These are phyloP conservation scores for Drosophila prosaltans DNA, from an alignment of 1,140 invertebrate genomes.

Conservation along the genomic window DNA sequence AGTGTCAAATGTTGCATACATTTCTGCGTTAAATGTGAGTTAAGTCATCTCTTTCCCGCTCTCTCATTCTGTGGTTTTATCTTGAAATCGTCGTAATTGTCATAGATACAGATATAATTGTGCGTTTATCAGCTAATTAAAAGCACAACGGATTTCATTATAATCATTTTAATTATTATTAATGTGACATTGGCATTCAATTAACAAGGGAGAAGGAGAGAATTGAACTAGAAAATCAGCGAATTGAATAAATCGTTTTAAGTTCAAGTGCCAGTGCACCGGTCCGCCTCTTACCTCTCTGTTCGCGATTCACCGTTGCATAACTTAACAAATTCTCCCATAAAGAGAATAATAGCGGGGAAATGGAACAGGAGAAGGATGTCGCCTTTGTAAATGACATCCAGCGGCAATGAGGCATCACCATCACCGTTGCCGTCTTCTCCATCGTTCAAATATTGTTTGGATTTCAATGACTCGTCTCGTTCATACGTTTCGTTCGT, in stretches of 20 bases:
- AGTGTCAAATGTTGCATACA: not conserved
- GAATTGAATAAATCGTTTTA: constrained; percentile 1
- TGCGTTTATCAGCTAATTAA: not conserved
- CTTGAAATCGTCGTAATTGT: too few relatives aligned
- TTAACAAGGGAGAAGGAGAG: not conserved
- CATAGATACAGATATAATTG: not conserved
- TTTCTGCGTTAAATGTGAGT: not conserved
- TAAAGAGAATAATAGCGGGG: too few relatives aligned
- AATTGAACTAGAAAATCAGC: not conserved
- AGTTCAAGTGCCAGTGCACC: not conserved
- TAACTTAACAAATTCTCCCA: not conserved
- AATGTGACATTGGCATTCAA: constrained; percentile 1
- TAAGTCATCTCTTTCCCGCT: not conserved
- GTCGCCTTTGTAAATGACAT: constrained; percentile 6
- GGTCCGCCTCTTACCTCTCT: too few relatives aligned
- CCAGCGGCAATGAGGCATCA: not conserved
- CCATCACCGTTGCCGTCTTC: not conserved
- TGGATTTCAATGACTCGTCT: constrained; percentile 1
- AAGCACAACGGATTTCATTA: not conserved
- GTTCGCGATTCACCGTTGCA: not conserved
- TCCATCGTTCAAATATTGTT: not conserved
- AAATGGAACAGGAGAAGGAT: too few relatives aligned
- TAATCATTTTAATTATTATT: not conserved
- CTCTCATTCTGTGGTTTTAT: not conserved
- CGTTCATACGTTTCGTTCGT: too few relatives aligned